phyloP scores from a whole-genome alignment of 2,797 vertebrate genomes.

The Mus minutoides region DNA sequence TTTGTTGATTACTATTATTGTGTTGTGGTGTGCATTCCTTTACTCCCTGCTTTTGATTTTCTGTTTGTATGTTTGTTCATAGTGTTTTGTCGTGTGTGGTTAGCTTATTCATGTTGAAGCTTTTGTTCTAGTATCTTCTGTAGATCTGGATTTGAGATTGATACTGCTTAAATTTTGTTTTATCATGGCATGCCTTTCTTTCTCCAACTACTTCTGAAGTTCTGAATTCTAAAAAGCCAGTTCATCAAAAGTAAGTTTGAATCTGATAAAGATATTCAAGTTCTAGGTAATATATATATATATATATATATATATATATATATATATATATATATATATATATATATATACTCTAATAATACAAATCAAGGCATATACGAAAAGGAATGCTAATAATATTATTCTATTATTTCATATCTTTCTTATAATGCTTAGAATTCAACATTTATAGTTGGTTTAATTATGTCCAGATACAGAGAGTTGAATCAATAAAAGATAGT shows the following conservation, averaged over 20 bases:
- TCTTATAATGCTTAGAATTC: not conserved
- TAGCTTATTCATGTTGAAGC: not conserved
- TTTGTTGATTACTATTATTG: not conserved
- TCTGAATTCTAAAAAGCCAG: constrained; percentile 2
- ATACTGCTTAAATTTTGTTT: not conserved
- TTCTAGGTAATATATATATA: not conserved
- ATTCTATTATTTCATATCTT: constrained; percentile 17
- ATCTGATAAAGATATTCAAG: not conserved
- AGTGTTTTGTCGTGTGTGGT: not conserved
- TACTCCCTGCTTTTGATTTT: not conserved
- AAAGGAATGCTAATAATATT: not conserved
- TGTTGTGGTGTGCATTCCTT: not conserved
- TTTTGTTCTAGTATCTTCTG: not conserved
- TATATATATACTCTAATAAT: not conserved
- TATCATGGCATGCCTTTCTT: not conserved
- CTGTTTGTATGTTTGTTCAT: not conserved
- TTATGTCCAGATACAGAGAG: not conserved
- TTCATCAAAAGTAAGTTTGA: not conserved
- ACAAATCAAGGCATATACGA: not conserved
- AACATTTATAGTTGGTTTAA: not conserved
- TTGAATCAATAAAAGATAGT: constrained; percentile 16
- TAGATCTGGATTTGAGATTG: not conserved
- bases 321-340: not conserved
- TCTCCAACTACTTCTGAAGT: not conserved
- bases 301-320: not conserved